These are phyloP conservation scores for Geothlypis trichas DNA, from an alignment of 2,113 vertebrate species.

Conservation along the genomic window DNA sequence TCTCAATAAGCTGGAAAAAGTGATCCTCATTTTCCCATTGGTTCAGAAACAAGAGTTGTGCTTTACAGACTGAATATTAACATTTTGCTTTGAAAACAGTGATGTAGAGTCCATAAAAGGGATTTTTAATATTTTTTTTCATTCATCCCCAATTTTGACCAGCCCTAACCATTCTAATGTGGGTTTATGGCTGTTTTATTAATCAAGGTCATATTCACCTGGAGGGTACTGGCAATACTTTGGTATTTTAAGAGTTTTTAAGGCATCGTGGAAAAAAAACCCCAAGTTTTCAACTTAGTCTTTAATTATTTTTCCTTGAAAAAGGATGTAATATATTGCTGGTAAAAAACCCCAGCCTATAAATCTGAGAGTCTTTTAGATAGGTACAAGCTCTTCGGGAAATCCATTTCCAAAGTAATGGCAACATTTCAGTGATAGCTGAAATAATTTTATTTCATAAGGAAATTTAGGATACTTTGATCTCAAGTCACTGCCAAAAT, in stretches of 20 bases:
- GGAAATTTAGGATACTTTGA: constrained; percentile 27
- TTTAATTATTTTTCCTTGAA: constrained; percentile 17
- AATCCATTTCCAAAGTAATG: background rate
- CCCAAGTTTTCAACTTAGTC: background rate
- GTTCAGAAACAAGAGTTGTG: background rate
- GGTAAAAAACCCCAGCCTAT: background rate
- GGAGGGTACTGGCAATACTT: background rate
- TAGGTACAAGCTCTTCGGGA: background rate
- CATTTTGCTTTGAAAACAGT: fast-evolving
- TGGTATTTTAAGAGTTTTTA: background rate
- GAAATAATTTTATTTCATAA: constrained; percentile 41
- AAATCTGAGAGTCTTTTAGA: background rate
- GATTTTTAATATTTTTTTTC: background rate
- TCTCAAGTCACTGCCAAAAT: constrained; percentile 6
- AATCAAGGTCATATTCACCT: background rate
- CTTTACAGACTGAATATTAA: background rate
- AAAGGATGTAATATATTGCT: background rate
- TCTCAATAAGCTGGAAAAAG: background rate
- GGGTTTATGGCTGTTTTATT: background rate
- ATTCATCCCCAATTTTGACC: background rate
- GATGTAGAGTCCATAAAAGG: background rate
- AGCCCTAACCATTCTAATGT: background rate
- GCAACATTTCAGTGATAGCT: background rate
- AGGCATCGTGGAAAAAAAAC: background rate
- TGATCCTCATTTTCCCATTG: background rate